Conservation (phyloP, 2,888 invertebrate species). For the Drosophila pseudotakahashii region DNA sequence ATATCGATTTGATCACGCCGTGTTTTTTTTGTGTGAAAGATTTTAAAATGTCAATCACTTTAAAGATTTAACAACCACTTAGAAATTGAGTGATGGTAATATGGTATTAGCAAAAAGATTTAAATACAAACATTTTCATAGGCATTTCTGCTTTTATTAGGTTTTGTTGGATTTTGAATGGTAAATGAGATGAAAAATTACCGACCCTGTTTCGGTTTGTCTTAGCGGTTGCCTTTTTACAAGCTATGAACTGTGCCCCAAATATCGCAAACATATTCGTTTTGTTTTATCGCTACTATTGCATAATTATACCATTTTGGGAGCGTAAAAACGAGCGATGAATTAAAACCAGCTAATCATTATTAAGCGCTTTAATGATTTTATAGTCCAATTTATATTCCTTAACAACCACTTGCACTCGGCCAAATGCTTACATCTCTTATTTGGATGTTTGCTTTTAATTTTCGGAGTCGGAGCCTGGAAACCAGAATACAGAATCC, state of each 20-base stretch:
- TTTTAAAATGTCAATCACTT: no score
- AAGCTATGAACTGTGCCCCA: background rate
- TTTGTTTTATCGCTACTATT: slow-evolving; percentile 9
- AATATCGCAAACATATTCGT: slow-evolving; percentile 8
- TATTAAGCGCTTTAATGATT: slow-evolving; percentile 80
- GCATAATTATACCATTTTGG: slow-evolving; percentile 45
- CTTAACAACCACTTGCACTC: slow-evolving; percentile 73
- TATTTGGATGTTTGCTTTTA: slow-evolving; percentile 49
- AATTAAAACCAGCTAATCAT: slow-evolving; percentile 62
- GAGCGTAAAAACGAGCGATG: slow-evolving; percentile 49
- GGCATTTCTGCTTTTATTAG: no score
- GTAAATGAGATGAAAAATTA: background rate
- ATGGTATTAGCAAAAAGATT: no score
- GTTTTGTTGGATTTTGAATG: no score
- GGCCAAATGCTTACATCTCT: slow-evolving; percentile 34
- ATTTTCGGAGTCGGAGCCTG: slow-evolving; percentile 48
- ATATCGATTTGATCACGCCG: no score
- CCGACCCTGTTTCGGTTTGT: background rate
- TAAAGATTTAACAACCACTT: no score
- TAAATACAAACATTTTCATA: no score
- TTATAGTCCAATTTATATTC: slow-evolving; percentile 82
- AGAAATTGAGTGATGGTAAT: no score
- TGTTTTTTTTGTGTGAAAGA: no score
- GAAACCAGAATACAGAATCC: slow-evolving; percentile 39
- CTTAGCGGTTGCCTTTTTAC: background rate